Evolutionary conservation across 2,113 vertebrate species (phyloP).

Genomic region (Toxostoma redivivum): DNA sequence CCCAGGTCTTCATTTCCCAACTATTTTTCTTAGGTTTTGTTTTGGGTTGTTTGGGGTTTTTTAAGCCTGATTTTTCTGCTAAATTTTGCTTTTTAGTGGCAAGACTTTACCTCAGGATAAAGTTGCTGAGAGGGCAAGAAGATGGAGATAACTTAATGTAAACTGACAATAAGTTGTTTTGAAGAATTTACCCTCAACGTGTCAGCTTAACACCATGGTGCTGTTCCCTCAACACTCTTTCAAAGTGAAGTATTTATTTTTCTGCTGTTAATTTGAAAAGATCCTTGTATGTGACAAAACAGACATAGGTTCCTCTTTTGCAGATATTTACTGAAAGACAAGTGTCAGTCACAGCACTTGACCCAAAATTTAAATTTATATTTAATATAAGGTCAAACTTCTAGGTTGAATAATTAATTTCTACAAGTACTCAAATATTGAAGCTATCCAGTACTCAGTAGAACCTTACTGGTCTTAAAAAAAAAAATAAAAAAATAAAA

Average conservation of each 20-base stretch:
- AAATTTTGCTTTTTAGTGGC: background rate
- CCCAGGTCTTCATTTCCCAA: background rate
- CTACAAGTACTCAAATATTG: background rate
- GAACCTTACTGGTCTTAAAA: background rate
- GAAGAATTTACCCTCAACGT: background rate
- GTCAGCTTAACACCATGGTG: background rate
- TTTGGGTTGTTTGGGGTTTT: background rate
- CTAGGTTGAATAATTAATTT: background rate
- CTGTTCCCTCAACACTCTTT: background rate
- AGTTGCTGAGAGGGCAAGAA: background rate
- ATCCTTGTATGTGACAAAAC: fast-evolving
- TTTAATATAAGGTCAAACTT: background rate
- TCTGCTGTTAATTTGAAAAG: background rate
- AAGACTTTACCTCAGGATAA: background rate
- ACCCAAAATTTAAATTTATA: background rate
- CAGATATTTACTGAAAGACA: background rate
- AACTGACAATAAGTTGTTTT: background rate
- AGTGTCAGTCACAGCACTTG: background rate
- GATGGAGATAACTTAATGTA: background rate
- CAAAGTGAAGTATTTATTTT: background rate
- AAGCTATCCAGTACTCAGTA: background rate
- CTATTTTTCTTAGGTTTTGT: background rate
- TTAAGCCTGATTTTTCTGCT: background rate
- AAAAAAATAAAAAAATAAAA: too few species aligned
- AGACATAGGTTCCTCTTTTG: background rate